These are phyloP conservation scores for Parazoanthus swiftii DNA, from an alignment of 92 coral and sea anemone genomes.

Conservation along the genomic window DNA sequence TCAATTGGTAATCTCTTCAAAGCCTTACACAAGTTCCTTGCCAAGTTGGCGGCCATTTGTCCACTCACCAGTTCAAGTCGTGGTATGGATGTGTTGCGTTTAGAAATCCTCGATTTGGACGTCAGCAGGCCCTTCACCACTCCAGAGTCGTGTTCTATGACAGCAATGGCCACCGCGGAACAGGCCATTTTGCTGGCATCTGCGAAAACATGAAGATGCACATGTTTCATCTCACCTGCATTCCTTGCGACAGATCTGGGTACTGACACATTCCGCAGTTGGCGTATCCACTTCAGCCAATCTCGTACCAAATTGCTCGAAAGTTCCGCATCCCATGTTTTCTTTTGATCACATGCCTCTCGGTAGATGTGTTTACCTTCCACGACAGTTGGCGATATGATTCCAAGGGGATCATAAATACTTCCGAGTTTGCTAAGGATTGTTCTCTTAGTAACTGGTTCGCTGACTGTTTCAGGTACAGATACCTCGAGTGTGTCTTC, in stretches of 20 bases:
- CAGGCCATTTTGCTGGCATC: constrained; percentile 71
- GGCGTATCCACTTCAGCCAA: too few relatives aligned
- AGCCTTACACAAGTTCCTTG: constrained; percentile 1
- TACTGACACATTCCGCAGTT: too few relatives aligned
- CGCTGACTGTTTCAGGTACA: constrained; percentile 3
- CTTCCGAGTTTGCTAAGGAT: constrained; percentile 2
- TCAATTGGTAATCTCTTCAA: constrained; percentile 59
- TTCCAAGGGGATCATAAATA: too few relatives aligned
- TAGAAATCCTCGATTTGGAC: constrained; percentile 67
- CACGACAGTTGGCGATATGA: too few relatives aligned
- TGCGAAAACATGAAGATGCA: constrained; percentile 52
- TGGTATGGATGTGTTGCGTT: constrained; percentile 63
- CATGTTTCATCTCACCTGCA: background rate
- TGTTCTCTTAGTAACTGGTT: constrained; percentile 27
- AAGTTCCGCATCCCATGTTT: too few relatives aligned
- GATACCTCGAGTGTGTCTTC: constrained; percentile 43
- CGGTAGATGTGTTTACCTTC: too few relatives aligned
- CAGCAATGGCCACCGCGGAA: constrained; percentile 61
- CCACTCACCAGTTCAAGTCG: constrained; percentile 42
- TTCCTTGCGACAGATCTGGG: too few relatives aligned
- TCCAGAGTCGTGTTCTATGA: constrained; percentile 50
- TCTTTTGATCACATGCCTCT: too few relatives aligned
- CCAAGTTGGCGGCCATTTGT: too few relatives aligned
- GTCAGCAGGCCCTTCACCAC: constrained; percentile 63
- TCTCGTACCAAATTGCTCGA: too few relatives aligned